Base-by-base conservation (phyloP, 2,888 invertebrate genomes). In the Zhuqinia jingwanae region DNA sequence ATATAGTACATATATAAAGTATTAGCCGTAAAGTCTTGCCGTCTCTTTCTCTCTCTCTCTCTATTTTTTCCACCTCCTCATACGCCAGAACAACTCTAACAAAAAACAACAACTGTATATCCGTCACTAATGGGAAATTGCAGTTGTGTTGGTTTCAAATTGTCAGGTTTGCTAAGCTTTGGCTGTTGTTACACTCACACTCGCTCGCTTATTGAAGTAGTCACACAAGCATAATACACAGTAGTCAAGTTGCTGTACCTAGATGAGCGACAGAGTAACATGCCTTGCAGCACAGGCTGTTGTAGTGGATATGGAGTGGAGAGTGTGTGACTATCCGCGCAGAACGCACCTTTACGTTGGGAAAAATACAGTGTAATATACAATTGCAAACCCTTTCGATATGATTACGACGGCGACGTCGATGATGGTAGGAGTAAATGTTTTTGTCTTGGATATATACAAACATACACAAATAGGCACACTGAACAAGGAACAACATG, bases 121-220 rank as follows among this genome's bases (percentile, higher is more conserved):
- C 70, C 81, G 81, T 81, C 73, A 70, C 81, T 81, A 81, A 70
- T 78, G 78, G 78, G 45, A 78, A 78, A 78, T 78, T 63, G 78
- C 78, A 63, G 65, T 65, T 65, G n/a, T 53, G 68, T 56, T 73
- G 53, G 70, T 36, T 63, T 15, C 68, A 58, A 81, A 58, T 73
- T 81, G 81, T 81, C 81, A 42, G 73, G 3, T 36, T 47, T 75
- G 36, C 20, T 36, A n/a, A n/a, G n/a, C n/a, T n/a, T n/a, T 53
- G 15, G 15, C 15, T 73, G 6, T 36, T 36, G 8, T 36, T 36
- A 36, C 36, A 36, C 36, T 36, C 36, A 36, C 36, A 36, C n/a
- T n/a, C n/a, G 10, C 42, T 15, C 63, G 36, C 22, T 78, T 45
- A 77, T 77, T 56, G 30, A 60, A 36, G 6, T 42, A 76, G 77